phyloP scores from a whole-genome alignment of 1,140 invertebrate species.

The Drosophila athabasca region DNA sequence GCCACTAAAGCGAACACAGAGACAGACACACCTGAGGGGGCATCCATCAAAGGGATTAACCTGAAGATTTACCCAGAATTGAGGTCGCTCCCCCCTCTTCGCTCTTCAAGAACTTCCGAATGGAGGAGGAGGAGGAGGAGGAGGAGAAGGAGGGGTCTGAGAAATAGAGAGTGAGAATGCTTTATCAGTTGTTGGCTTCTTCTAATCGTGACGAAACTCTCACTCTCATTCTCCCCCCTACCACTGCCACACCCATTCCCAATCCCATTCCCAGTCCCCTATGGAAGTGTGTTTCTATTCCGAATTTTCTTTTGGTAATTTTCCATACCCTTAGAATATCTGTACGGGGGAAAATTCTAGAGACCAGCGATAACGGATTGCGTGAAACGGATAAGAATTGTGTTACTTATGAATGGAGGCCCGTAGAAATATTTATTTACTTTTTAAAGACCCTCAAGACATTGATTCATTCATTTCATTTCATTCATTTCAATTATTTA shows the following conservation, averaged over 20 bases:
- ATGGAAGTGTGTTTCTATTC: background rate
- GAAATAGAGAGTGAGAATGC: background rate
- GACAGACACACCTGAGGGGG: constrained; percentile 24
- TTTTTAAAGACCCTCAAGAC: background rate
- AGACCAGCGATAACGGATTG: constrained; percentile 1
- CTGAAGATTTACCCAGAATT: constrained; percentile 10
- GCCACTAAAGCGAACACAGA: background rate
- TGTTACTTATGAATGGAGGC: background rate
- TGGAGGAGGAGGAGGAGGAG: background rate
- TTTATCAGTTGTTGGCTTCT: constrained; percentile 27
- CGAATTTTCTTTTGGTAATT: constrained; percentile 13
- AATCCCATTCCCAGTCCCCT: too few relatives aligned
- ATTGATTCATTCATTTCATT: background rate
- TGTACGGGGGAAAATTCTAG: background rate
- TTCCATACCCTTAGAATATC: constrained; percentile 13
- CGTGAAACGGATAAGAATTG: background rate
- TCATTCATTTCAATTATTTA: too few relatives aligned
- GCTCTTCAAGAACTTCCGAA: constrained; percentile 21
- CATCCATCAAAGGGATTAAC: constrained; percentile 41
- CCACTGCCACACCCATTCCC: background rate
- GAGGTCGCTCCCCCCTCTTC: background rate
- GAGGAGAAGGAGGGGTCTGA: background rate
- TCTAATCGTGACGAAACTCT: constrained; percentile 10
- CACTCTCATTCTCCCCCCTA: background rate
- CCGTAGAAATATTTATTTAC: too few relatives aligned